A percentile compares a stretch with the other conserved stretches of the same genome.
These are phyloP conservation scores for Lophius piscatorius DNA, from an alignment of 2,113 vertebrate species.

Conservation along the genomic window DNA sequence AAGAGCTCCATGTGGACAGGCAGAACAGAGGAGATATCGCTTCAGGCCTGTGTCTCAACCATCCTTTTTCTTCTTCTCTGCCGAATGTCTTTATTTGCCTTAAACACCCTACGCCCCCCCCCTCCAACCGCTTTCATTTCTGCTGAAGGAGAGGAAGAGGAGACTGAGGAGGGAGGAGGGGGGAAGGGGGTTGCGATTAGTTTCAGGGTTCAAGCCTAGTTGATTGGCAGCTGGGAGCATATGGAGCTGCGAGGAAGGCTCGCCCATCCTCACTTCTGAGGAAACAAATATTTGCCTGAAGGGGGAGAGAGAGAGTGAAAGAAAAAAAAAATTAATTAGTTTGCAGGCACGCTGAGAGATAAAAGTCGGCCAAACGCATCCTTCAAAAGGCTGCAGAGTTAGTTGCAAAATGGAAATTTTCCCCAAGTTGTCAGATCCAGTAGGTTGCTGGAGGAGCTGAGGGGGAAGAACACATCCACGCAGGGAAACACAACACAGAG, in stretches of 20 bases:
- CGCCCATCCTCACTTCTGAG: constrained; percentile 95
- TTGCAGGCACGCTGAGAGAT: constrained; percentile 92
- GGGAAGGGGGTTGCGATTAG: constrained; percentile 58
- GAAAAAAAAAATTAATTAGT: constrained; percentile 94
- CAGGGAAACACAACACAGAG: constrained; percentile 59
- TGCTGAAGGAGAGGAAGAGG: constrained; percentile 58
- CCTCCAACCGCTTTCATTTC: constrained; percentile 55
- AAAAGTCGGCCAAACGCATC: constrained; percentile 92
- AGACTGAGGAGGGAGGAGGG: constrained; percentile 23
- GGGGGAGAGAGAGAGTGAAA: constrained; percentile 65
- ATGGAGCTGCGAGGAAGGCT: constrained; percentile 89
- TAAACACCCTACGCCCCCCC: constrained; percentile 14
- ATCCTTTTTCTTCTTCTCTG: constrained; percentile 37
- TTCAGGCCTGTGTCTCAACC: constrained; percentile 50
- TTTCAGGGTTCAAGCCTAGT: constrained; percentile 84
- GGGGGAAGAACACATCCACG: constrained; percentile 74
- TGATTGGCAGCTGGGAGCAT: constrained; percentile 96
- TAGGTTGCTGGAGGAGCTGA: constrained; percentile 85
- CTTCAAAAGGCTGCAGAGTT: constrained; percentile 91
- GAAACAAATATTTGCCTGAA: constrained; percentile 97
- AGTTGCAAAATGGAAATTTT: constrained; percentile 94
- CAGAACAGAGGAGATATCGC: constrained; percentile 38
- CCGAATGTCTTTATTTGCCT: constrained; percentile 62
- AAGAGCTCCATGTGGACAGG: constrained; percentile 40
- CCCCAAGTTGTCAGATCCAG: constrained; percentile 92